Base-by-base conservation (phyloP, 2,888 invertebrate species). In the Hypercompe scribonia region DNA sequence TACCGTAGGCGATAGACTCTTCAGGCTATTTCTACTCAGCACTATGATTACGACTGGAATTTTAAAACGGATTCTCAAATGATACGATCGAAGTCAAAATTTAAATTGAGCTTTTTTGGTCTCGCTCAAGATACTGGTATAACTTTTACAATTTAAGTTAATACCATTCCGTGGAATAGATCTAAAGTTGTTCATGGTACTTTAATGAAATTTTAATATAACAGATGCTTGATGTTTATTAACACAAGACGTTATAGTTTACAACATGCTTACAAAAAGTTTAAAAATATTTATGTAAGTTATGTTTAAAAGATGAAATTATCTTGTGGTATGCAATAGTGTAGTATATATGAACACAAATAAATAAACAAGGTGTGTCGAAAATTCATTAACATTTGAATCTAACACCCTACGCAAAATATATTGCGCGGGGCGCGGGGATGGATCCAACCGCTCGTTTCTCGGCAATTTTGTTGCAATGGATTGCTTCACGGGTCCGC, bases 1-100 rank as follows among this genome's bases (percentile, higher is more conserved):
- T 70, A 42, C 54, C 21, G 64, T 65, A 50, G 65, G 54, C 72
- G 72, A 70, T 75, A 75, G 72, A 64, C 65, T 39, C 68, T 70
- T 64, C 63, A 46, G 13, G 8, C 70, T 70, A n/a, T 70, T 70
- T 64, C 33, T n/a, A 69, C 70, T 64, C 46, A 64, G 31, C 63
- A 42, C 63, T 68, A 21, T 67, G 50, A 70, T 66, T 70, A 70
- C 50, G 1, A 31, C 50, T 39, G 42, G 63, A 28, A 63, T 63
- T 42, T 28, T 42, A 42, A 8, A 61, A 42, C 13, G 34, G 3
- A 21, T 68, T 63, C 39, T 46, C n/a, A 63, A 28, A 50, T 34
- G 33, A 46, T 34, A 24, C 2, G 0, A 65, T 42, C 1, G 46
- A 24, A 54, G n/a, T 50, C 66, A 21, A 33, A 66, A 28, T 46